Conservation (phyloP, 2,888 invertebrate species). For the Luperina testacea region DNA sequence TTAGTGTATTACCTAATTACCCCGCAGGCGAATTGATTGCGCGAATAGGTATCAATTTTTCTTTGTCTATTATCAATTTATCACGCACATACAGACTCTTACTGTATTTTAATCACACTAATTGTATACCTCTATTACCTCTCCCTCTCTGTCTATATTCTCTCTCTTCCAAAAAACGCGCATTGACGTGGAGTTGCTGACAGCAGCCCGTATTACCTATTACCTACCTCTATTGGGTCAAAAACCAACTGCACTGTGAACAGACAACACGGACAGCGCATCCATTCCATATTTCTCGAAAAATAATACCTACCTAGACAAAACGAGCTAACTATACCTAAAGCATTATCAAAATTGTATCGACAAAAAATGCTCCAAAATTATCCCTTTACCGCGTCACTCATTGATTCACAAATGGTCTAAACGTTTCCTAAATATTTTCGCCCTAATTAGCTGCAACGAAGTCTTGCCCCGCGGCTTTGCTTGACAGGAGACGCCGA, state of each 20-base stretch:
- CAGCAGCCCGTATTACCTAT: no score
- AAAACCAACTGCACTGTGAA: background rate
- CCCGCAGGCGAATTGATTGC: background rate
- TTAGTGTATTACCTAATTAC: no score
- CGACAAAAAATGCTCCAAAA: constrained; percentile 34
- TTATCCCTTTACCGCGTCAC: constrained; percentile 35
- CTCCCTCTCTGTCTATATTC: no score
- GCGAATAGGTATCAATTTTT: background rate
- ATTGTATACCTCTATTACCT: background rate
- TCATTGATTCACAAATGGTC: constrained; percentile 53
- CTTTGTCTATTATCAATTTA: background rate
- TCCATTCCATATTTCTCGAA: background rate
- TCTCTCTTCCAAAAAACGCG: no score
- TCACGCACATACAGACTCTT: no score
- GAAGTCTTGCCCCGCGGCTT: constrained; percentile 74
- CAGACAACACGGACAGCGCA: background rate
- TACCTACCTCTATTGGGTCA: background rate
- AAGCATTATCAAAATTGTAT: constrained; percentile 17
- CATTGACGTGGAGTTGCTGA: no score
- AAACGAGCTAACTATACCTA: background rate
- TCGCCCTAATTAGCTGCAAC: constrained; percentile 76
- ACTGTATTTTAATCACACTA: background rate
- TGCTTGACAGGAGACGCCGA: constrained; percentile 82
- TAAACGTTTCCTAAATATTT: constrained; percentile 76
- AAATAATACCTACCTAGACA: constrained; percentile 16